Percentiles rank a stretch among this genome's conserved stretches.
These are phyloP conservation scores for Sepiola atlantica DNA, from an alignment of 2,888 invertebrate species.

Conservation along the genomic window DNA sequence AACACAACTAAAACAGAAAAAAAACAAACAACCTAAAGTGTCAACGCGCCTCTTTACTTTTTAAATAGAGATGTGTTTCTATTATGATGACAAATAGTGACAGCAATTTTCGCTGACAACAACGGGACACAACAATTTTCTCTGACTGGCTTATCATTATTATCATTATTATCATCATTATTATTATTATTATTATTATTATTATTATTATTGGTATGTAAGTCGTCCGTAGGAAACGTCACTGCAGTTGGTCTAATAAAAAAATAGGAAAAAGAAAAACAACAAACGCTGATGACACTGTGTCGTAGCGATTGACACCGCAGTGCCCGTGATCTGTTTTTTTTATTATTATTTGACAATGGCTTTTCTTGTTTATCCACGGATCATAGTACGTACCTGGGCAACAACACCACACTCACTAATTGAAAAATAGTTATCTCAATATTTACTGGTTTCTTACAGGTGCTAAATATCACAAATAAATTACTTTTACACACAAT, in stretches of 20 bases:
- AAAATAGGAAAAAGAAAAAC: too few relatives aligned
- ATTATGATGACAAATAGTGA: not conserved
- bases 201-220: not conserved
- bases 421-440: conserved; percentile 8
- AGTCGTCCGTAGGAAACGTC: not conserved
- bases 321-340: not conserved
- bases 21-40: conserved; percentile 18
- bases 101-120: conserved; percentile 32
- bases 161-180: too few relatives aligned
- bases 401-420: conserved; percentile 24
- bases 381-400: not conserved
- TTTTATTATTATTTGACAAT: not conserved
- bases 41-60: not conserved
- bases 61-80: not conserved
- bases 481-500: not conserved
- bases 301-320: not conserved
- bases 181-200: not conserved
- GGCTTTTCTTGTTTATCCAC: not conserved
- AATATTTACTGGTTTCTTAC: not conserved
- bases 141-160: not conserved
- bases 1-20: not conserved
- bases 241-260: not conserved
- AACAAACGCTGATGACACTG: not conserved
- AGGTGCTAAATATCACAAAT: not conserved
- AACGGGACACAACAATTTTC: not conserved